Evolutionary conservation across 2,888 invertebrate species (phyloP).

Genomic region (Muscina levida): DNA sequence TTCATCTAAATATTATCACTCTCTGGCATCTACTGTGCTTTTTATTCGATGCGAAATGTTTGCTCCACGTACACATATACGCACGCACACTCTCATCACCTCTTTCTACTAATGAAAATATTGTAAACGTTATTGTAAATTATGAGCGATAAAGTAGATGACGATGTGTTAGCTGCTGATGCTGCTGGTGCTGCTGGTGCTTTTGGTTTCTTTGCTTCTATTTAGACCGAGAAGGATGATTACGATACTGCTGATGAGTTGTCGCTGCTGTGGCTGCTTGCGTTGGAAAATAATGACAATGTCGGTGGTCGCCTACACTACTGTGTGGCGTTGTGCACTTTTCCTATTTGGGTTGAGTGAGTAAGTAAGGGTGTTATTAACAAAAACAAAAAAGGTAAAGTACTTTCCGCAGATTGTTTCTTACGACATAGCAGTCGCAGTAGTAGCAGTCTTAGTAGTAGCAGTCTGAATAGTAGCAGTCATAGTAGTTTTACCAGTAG

Average conservation of each 20-base stretch:
- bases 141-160: constrained; percentile 3
- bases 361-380: not conserved
- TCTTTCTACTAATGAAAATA: not conserved
- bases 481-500: not conserved
- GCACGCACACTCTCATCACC: not conserved
- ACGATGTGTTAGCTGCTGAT: not conserved
- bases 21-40: too few relatives aligned
- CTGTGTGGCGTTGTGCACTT: constrained; percentile 5
- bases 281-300: constrained; percentile 5
- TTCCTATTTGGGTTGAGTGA: constrained; percentile 11
- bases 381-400: constrained; percentile 12
- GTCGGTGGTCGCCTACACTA: not conserved
- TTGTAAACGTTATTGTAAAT: constrained; percentile 4
- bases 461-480: not conserved
- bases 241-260: not conserved
- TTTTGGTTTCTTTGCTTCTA: too few relatives aligned
- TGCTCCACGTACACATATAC: not conserved
- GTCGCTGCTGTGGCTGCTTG: not conserved
- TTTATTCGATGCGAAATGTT: not conserved
- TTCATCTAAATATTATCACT: too few relatives aligned
- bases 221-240: not conserved
- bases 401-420: constrained; percentile 8
- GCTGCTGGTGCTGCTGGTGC: not conserved
- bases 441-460: not conserved
- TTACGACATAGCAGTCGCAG: not conserved